Evolutionary conservation across 2,113 vertebrate species (phyloP).

Genomic region (Antechinus flavipes): DNA sequence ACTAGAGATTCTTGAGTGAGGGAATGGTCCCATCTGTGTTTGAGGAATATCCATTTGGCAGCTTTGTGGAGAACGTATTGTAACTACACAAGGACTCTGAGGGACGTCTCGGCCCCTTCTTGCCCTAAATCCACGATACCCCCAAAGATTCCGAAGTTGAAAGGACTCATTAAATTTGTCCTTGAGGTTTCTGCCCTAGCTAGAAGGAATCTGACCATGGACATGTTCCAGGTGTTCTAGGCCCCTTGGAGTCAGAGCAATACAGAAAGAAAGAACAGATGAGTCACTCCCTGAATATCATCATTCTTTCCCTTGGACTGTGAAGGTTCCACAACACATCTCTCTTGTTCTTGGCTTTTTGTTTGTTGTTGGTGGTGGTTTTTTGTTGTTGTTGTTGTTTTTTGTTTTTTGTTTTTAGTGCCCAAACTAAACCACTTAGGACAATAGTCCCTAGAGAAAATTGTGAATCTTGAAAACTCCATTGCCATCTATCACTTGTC

Average conservation of each 20-base stretch:
- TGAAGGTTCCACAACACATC: background rate
- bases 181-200: background rate
- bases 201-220: background rate
- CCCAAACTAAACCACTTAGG: background rate
- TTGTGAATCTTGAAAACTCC: background rate
- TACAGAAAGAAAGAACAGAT: background rate
- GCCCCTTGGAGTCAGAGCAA: background rate
- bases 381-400: too few relatives aligned
- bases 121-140: background rate
- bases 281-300: background rate
- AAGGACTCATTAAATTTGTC: background rate
- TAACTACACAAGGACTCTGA: background rate
- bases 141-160: background rate
- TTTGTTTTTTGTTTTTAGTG: too few relatives aligned
- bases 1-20: background rate
- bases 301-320: background rate
- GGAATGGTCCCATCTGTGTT: background rate
- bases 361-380: too few relatives aligned
- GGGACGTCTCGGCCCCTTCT: background rate
- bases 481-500: background rate
- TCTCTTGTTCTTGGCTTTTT: background rate
- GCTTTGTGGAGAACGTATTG: background rate
- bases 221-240: background rate
- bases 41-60: background rate
- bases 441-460: background rate